These are phyloP conservation scores for Lochmaea capreae DNA, from an alignment of 2,888 invertebrate species.

Conservation along the genomic window DNA sequence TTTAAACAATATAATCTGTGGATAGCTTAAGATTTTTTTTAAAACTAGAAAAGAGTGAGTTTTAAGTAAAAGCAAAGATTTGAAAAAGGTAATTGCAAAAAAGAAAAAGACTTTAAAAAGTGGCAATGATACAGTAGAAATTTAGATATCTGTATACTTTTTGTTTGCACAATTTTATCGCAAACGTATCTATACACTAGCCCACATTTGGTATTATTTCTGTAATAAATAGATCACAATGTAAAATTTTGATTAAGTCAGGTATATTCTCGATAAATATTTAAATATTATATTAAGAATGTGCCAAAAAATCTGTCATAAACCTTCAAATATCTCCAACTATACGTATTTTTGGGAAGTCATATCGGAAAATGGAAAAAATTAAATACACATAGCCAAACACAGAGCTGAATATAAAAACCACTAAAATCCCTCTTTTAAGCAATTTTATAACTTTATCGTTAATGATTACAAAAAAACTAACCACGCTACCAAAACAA, in stretches of 20 bases:
- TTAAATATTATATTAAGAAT: neutral
- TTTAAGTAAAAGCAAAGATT: too few species aligned
- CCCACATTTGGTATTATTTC: too few species aligned
- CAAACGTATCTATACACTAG: neutral
- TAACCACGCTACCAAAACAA: neutral
- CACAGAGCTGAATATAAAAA: neutral
- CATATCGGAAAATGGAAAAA: neutral
- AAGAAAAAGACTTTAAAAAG: too few species aligned
- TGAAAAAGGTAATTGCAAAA: too few species aligned
- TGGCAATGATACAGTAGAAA: neutral
- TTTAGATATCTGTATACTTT: neutral
- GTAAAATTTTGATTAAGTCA: too few species aligned
- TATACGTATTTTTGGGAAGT: neutral
- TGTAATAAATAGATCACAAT: too few species aligned
- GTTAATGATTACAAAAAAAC: too few species aligned
- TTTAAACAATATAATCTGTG: too few species aligned
- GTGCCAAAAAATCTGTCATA: conserved; percentile 5
- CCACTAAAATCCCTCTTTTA: neutral
- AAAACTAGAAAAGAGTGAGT: too few species aligned
- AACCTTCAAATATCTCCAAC: neutral
- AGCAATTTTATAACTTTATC: conserved; percentile 3
- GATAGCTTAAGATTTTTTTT: too few species aligned
- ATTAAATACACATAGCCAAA: conserved; percentile 3
- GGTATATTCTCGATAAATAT: neutral
- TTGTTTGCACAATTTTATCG: neutral